Percentiles rank a stretch among this genome's conserved stretches.
Conservation (phyloP, 2,113 vertebrate genomes). For the Pollimyrus isidori region DNA sequence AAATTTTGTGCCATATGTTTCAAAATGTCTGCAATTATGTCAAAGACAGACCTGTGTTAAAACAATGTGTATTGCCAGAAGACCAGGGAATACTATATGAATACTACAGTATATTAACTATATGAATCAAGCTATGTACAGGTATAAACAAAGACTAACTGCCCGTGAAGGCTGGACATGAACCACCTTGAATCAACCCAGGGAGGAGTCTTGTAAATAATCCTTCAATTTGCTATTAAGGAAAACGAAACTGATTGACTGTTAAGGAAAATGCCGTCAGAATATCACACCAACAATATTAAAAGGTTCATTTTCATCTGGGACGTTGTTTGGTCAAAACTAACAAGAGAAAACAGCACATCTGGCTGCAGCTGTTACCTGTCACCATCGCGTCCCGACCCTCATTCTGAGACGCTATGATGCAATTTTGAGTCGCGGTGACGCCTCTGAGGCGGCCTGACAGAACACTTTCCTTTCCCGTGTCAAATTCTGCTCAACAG, state of each 20-base stretch:
- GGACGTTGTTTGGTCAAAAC: not conserved
- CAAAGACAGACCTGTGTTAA: not conserved
- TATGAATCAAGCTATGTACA: not conserved
- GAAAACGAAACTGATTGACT: not conserved
- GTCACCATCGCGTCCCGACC: not conserved
- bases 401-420: not conserved
- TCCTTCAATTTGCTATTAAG: not conserved
- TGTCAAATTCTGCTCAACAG: slow-evolving; percentile 20
- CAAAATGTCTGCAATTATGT: not conserved
- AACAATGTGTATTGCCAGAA: not conserved
- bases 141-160: not conserved
- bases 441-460: not conserved
- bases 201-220: not conserved
- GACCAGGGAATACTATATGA: not conserved
- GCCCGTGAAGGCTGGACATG: not conserved
- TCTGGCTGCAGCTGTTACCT: not conserved
- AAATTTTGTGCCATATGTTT: not conserved
- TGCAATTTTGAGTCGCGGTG: not conserved
- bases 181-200: not conserved
- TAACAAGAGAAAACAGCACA: not conserved
- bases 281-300: too few species aligned
- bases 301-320: too few species aligned
- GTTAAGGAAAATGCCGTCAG: not conserved
- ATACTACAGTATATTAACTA: too few species aligned
- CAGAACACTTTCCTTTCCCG: slow-evolving; percentile 23